Conservation (phyloP, 92 coral and sea anemone species). For the Bergia sp. region DNA sequence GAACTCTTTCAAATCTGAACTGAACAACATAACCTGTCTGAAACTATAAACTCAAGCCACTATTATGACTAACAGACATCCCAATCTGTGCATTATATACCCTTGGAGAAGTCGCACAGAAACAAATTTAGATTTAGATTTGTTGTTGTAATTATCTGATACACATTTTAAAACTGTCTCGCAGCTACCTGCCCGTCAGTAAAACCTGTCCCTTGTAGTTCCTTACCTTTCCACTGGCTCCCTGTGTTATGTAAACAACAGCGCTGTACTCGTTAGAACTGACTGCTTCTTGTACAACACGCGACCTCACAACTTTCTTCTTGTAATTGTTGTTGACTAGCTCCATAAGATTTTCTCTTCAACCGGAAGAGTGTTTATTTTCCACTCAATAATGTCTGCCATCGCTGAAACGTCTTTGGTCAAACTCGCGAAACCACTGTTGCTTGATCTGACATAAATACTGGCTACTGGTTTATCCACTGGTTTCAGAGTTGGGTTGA, state of each 20-base stretch:
- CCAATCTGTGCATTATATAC: too few species aligned
- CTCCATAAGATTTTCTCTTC: conserved; percentile 53
- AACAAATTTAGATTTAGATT: too few species aligned
- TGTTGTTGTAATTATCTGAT: too few species aligned
- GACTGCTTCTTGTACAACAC: conserved; percentile 52
- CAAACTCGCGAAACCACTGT: background rate
- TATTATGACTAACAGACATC: too few species aligned
- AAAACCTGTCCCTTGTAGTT: background rate
- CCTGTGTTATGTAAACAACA: conserved; percentile 53
- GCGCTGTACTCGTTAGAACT: conserved; percentile 61
- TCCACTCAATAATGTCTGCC: conserved; percentile 51
- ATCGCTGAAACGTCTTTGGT: conserved; percentile 3
- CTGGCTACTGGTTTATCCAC: conserved; percentile 18
- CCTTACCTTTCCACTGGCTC: conserved; percentile 59
- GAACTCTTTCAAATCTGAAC: too few species aligned
- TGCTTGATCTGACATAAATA: conserved; percentile 32
- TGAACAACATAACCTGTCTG: too few species aligned
- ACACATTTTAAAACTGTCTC: too few species aligned
- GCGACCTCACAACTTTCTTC: conserved; percentile 43
- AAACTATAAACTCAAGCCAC: too few species aligned
- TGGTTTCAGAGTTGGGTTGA: conserved; percentile 53
- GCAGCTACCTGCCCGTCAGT: too few species aligned
- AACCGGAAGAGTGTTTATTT: conserved; percentile 32
- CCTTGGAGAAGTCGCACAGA: too few species aligned
- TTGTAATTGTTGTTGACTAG: conserved; percentile 47